Evolutionary conservation across 2,113 vertebrate species (phyloP).

Genomic region (Rhodinocichla rosea): DNA sequence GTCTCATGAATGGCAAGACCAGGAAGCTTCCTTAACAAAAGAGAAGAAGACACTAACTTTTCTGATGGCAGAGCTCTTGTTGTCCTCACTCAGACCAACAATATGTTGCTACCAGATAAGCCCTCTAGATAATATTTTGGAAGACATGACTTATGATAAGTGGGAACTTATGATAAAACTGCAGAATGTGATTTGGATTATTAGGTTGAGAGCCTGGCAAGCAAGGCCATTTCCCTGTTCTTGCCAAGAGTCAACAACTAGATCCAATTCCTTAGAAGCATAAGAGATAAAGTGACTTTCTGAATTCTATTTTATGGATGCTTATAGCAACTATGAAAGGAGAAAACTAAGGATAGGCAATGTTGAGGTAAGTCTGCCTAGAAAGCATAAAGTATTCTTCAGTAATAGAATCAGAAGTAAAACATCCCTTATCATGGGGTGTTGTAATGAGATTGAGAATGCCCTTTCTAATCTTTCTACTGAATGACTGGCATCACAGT

Average conservation of each 20-base stretch:
- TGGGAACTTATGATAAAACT: not conserved
- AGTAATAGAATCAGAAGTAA: not conserved
- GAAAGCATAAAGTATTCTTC: not conserved
- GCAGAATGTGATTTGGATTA: not conserved
- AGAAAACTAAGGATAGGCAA: not conserved
- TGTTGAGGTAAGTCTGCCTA: not conserved
- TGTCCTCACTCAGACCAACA: not conserved
- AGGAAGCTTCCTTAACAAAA: not conserved
- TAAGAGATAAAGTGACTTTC: not conserved
- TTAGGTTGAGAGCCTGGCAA: not conserved
- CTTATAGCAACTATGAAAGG: not conserved
- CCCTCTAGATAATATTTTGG: not conserved
- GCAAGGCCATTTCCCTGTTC: not conserved
- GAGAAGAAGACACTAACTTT: not conserved
- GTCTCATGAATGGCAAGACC: not conserved
- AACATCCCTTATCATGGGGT: not conserved
- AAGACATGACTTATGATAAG: not conserved
- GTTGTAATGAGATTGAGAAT: not conserved
- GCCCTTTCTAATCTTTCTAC: not conserved
- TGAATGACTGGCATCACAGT: not conserved
- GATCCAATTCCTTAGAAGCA: not conserved
- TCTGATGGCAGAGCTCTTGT: not conserved
- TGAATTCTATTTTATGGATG: not conserved
- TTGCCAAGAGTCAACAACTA: not conserved
- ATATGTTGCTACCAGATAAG: not conserved